Base-by-base conservation (phyloP, 30 jellyfish, hydroid and myxozoan species). In the Hydra vulgaris region DNA sequence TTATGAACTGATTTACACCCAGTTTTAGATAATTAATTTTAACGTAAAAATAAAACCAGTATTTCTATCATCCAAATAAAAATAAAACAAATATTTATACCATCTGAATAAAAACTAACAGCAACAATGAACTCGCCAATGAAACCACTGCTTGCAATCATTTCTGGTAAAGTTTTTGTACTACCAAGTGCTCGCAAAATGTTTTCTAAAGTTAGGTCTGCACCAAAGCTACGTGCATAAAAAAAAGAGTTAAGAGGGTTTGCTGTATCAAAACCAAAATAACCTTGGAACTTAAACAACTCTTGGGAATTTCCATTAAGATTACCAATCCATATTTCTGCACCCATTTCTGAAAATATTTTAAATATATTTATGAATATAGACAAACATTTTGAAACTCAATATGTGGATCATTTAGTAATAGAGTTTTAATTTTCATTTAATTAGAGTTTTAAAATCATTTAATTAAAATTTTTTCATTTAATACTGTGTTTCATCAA, bases 311-410 rank as follows among this genome's bases (percentile, higher is more conserved):
- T 84, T 25, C 80, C 72, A n/a, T 26, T n/a, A 18, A 80, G 80
- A 22, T 81, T 86, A 5, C 95, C 95, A 21, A 86, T 26, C 89
- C 90, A 86, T 12, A 86, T 81, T 77, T 86, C 95, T 12, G 84
- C 95, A 0, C 95, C 95, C 70, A 86, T 74, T 68, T 86, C 95
- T 86, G 66, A 21, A 70, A 3, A 40, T 40, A 3, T 40, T 40
- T 40, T 40, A 12, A 3, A 12, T n/a, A n/a, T n/a, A n/a, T n/a
- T n/a, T n/a, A n/a, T n/a, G n/a, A n/a, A n/a, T n/a, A n/a, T n/a
- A n/a, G n/a, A n/a, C n/a, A n/a, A n/a, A n/a, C n/a, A n/a, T n/a
- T n/a, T n/a, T n/a, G n/a, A n/a, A n/a, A n/a, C n/a, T n/a, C n/a
- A n/a, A n/a, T n/a, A n/a, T n/a, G n/a, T n/a, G n/a, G n/a, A n/a